Evolutionary conservation across 2,113 vertebrate genomes (phyloP), one percentile per base, ranked within the genome.

Genomic region (Tragelaphus imberbis): DNA sequence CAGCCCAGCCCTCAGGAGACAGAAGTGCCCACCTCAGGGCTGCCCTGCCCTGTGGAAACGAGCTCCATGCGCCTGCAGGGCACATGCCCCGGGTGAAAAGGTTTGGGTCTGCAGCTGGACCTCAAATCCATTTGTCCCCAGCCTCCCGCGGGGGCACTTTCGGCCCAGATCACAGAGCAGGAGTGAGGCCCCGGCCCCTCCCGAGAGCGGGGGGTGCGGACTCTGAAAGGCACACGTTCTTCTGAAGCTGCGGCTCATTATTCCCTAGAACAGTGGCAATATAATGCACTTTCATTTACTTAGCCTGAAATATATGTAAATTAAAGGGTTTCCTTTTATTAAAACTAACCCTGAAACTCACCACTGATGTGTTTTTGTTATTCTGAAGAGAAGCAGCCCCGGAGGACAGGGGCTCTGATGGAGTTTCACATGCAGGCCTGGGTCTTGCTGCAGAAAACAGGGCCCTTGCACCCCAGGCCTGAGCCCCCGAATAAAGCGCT

Each of bases 301-400:
- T 98, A 97, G 98, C 96, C 98, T 98, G 99, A 98, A 99, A 98
- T 98, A 98, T 99, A 98, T 99, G 98, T 99, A 99, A 99, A 99
- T 99, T 98, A 98, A 98, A 99, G 99, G 98, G 98, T 98, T 98
- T 98, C 99, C 99, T 98, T 98, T 98, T 98, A 99, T 99, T 99
- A 98, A 99, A 99, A 99, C 98, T 99, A 99, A 98, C 98, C 98
- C 82, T 97, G 96, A 97, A 98, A 98, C 97, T 96, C 96, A 96
- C 97, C 97, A 95, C 98, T 97, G 98, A 98, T 99, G 98, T 98
- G 98, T 98, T 99, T 99, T 99, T 99, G 98, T 99, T 98, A 98
- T 98, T 99, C 98, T 98, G 98, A 99, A 98, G 98, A 98, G 98
- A 97, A 98, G 97, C 97, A 84, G 97, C 98, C 95, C 98, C 97